Base-by-base conservation (phyloP, 2,797 vertebrate species). In the Cottoperca gobio region DNA sequence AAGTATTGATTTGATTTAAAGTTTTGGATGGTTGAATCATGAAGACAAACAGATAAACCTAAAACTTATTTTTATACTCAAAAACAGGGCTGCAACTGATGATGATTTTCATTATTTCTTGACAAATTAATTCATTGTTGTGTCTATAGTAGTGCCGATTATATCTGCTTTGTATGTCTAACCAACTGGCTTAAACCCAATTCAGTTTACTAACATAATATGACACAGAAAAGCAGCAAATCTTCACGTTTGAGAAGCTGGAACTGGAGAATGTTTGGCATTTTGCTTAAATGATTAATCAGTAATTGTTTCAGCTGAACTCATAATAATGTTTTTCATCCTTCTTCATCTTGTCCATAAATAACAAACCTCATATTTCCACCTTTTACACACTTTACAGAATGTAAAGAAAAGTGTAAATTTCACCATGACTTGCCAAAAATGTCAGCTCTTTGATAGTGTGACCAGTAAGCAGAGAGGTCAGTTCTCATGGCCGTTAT, bases 401-500 rank as follows among this genome's bases (percentile, higher is more conserved):
- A 50, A 54, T 13, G 50, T 28, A 21, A 45, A n/a, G n/a, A n/a
- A 43, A 16, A 31, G 6, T 0, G 52, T 4, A 49, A 33, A 61
- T 21, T 50, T 45, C 28, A 35, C 13, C 48, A 33, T 21, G 8
- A 19, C n/a, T 8, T 46, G 6, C 17, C 70, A 58, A 59, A 69
- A 59, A 70, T 3, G 1, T n/a, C 21, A 42, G 6, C 9, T 26
- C 19, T 45, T 39, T 54, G 54, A 75, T 23, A 35, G 54, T 26
- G 37, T 14, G 28, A 33, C 9, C n/a, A 6, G 28, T 17, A 43
- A 67, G 42, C 58, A 40, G 26, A 67, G 10, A 28, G 52, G 61
- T 54, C 26, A 28, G 54, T 9, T 76, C 26, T 66, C 28, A 37
- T 50, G 58, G 55, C 66, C 52, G 9, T 65, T 71, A 40, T 57